phyloP scores from a whole-genome alignment of 2,113 vertebrate species.

The Atherinomorus stipes region DNA sequence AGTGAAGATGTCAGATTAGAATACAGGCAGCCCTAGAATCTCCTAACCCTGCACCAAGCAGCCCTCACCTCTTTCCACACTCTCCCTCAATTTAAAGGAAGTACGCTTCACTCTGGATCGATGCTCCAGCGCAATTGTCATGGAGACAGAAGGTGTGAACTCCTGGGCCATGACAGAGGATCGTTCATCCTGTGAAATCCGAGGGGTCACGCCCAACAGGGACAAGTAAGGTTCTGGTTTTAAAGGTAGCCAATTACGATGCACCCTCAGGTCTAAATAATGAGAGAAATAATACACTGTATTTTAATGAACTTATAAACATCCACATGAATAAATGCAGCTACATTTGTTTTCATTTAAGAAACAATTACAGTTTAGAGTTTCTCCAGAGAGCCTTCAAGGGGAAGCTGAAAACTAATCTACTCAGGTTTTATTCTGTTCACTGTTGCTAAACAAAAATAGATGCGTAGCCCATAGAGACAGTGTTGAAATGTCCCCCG shows the following conservation, averaged over 20 bases:
- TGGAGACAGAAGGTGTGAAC: conserved; percentile 87
- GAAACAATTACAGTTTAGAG: conserved; percentile 6
- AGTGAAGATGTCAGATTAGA: not conserved
- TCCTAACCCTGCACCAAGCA: conserved; percentile 11
- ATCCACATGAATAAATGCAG: not conserved
- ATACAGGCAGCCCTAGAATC: not conserved
- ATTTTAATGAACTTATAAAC: not conserved
- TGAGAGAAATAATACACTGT: not conserved
- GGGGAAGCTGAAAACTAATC: conserved; percentile 28
- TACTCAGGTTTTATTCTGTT: conserved; percentile 5
- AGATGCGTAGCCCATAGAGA: conserved; percentile 16
- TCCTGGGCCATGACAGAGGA: conserved; percentile 87
- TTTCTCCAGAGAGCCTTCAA: conserved; percentile 13
- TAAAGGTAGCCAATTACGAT: not conserved
- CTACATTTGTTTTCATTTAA: conserved; percentile 7
- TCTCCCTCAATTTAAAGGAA: conserved; percentile 78
- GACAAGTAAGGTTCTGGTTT: conserved; percentile 79
- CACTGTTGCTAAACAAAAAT: conserved; percentile 27
- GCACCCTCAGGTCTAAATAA: conserved; percentile 4
- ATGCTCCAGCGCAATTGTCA: conserved; percentile 83
- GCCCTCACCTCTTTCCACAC: conserved; percentile 30
- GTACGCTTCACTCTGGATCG: conserved; percentile 87
- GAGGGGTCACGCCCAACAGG: conserved; percentile 81
- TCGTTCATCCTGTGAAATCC: conserved; percentile 87
- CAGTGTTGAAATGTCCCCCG: conserved; percentile 21